Evolutionary conservation across 2,797 vertebrate species (phyloP), one percentile per base, ranked within the genome.

Genomic region (Lemur catta): DNA sequence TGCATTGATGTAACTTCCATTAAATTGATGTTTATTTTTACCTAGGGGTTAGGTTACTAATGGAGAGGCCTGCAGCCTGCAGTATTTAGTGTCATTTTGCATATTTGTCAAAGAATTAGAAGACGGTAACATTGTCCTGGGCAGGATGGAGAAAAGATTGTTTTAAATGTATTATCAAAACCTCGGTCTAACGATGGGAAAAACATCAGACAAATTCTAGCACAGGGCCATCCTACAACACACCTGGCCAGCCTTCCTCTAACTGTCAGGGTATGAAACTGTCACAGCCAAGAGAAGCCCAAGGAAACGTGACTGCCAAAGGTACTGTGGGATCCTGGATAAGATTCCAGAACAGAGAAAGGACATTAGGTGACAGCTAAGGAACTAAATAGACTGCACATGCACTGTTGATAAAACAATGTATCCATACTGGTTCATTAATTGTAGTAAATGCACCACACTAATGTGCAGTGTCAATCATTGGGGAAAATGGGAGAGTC

Each of bases 71-170:
- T 13, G 38, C 2, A 4, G 75, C 30, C 46, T 18, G 33, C 9
- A 33, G n/a, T 33, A 52, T 81, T 80, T 24, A 26, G 28, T 38
- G 84, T 76, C 46, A 20, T 92, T 96, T 87, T 85, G 30, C 55
- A 26, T 78, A 52, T 92, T 69, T 90, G 67, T 94, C 89, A 90
- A n/a, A 81, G 87, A 89, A 85, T 57, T 67, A 67, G 48, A 90
- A 96, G 28, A 46, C 33, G 82, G 52, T 18, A 84, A 57, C 76
- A 48, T 6, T 5, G 28, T 26, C 15, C 4, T 18, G 41, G 41
- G 50, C 7, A 74, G 87, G 15, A 72, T 33, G 6, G 35, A 71
- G 26, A 43, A 69, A 65, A n/a, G 2, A 35, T 63, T 20, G 75
- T 33, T 84, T 61, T 14, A 6, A 46, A 57, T 72, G 10, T 46